These are phyloP conservation scores for Nymphicus hollandicus DNA, from an alignment of 2,113 vertebrate species.

Conservation along the genomic window DNA sequence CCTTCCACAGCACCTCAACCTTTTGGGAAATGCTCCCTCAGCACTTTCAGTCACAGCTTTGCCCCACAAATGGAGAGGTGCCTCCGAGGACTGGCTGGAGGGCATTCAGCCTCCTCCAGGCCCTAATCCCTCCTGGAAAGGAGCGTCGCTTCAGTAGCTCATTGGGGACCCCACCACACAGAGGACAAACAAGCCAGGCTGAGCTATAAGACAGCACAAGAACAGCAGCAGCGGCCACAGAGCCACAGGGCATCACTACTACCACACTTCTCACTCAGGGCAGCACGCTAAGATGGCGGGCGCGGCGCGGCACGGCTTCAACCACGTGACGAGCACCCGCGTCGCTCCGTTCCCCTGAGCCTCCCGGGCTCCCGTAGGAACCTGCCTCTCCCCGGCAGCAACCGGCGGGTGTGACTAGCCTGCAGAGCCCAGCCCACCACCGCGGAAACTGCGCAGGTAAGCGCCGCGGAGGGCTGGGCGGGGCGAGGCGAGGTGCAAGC, in stretches of 20 bases:
- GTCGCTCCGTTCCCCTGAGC: neutral
- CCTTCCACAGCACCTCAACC: too few relatives aligned
- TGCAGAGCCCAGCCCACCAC: neutral
- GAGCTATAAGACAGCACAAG: neutral
- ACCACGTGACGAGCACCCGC: neutral
- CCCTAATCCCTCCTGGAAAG: too few relatives aligned
- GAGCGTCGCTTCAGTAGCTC: rapidly evolving
- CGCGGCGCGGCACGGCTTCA: neutral
- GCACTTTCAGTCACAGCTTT: neutral
- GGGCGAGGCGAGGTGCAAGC: neutral
- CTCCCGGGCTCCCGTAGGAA: neutral
- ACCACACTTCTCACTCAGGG: neutral
- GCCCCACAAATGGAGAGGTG: too few relatives aligned
- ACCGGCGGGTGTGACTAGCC: neutral
- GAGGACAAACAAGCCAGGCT: neutral
- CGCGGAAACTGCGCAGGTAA: neutral
- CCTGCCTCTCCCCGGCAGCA: neutral
- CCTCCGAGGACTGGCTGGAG: too few relatives aligned
- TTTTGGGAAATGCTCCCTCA: neutral
- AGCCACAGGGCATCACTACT: rapidly evolving
- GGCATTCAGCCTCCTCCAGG: neutral
- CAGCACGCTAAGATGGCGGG: neutral
- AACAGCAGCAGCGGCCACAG: too few relatives aligned
- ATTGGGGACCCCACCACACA: rapidly evolving
- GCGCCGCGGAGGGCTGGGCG: neutral